phyloP scores from a whole-genome alignment of 1,140 invertebrate genomes.

The Aphelenchoides fujianensis region DNA sequence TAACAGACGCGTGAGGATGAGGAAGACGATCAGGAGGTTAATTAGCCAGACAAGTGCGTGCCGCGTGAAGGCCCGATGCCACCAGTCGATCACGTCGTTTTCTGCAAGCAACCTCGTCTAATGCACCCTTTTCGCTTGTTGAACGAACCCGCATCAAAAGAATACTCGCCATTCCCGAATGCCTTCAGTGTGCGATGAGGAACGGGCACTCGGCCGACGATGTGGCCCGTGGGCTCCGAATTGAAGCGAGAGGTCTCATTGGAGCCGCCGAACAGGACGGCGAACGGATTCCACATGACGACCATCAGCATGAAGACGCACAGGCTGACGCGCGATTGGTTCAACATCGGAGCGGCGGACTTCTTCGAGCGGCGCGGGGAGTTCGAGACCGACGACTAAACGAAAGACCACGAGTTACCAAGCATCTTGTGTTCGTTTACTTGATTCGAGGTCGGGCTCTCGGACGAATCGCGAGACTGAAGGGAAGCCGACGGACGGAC shows the following conservation, averaged over 20 bases:
- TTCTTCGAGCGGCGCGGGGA: conserved; percentile 23
- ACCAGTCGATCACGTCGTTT: conserved; percentile 11
- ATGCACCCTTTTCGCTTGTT: neutral
- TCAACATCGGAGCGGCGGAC: conserved; percentile 19
- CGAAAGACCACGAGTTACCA: neutral
- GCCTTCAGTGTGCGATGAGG: conserved; percentile 30
- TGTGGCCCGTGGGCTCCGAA: neutral
- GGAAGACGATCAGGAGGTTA: conserved; percentile 39
- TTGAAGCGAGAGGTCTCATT: conserved; percentile 1
- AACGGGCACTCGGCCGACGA: conserved; percentile 16
- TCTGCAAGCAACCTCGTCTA: conserved; percentile 4
- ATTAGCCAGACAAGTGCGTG: conserved; percentile 42
- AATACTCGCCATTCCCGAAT: conserved; percentile 20
- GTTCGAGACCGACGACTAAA: conserved; percentile 1
- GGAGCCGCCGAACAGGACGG: conserved; percentile 28
- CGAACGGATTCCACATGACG: conserved; percentile 42
- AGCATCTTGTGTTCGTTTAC: no score
- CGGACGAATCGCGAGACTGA: conserved; percentile 22
- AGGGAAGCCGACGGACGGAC: conserved; percentile 8
- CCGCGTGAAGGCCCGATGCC: conserved; percentile 16
- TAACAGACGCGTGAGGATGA: conserved; percentile 37
- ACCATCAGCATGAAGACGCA: conserved; percentile 50
- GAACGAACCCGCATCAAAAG: conserved; percentile 25
- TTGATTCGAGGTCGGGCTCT: conserved; percentile 23
- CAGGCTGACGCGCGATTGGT: conserved; percentile 40